Base-by-base conservation (phyloP, 2,888 invertebrate species). In the Sinohyriopsis cumingii region DNA sequence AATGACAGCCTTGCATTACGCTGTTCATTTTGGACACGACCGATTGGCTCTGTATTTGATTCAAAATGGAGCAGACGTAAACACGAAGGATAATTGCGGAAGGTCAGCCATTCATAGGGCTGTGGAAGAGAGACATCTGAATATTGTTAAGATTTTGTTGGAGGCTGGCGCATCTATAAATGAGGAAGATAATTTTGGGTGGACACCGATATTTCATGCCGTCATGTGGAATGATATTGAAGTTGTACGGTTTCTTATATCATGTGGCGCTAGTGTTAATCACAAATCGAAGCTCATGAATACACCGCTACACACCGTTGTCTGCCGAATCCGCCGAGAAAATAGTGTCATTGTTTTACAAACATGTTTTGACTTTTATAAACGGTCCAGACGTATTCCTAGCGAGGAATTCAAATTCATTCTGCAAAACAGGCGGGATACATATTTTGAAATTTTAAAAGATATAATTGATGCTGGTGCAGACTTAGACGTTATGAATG, bases 141-240 rank as follows among this genome's bases (percentile, higher is more conserved):
- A 69, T 45, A 64, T 72, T 19, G 73, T 71, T 15, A 33, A 75
- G 22, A 24, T 64, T 56, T 67, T 77, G 24, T 57, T 77, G 24
- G 62, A 71, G 19, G 59, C 24, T 22, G 77, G 75, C n/a, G 59
- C 59, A 28, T 67, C 69, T 68, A 62, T 77, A 12, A 77, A 77
- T 59, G 25, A 25, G 24, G 56, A 64, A 3, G 77, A 77, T 54
- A 72, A 73, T 28, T 69, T 57, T 57, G 67, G 65, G 15, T 77
- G 77, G 77, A 73, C 71, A 18, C 77, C 75, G 19, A 24, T 77
- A 57, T 77, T 77, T 68, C 72, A 77, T 45, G 73, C 71, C 63
- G 70, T 65, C 19, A 75, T 75, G 45, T 77, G 73, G 55, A 54
- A 63, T 22, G 63, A 75, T 28, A 64, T 56, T 20, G 54, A 68